phyloP scores from a whole-genome alignment of 2,888 invertebrate genomes.

The Spilarctia lutea region DNA sequence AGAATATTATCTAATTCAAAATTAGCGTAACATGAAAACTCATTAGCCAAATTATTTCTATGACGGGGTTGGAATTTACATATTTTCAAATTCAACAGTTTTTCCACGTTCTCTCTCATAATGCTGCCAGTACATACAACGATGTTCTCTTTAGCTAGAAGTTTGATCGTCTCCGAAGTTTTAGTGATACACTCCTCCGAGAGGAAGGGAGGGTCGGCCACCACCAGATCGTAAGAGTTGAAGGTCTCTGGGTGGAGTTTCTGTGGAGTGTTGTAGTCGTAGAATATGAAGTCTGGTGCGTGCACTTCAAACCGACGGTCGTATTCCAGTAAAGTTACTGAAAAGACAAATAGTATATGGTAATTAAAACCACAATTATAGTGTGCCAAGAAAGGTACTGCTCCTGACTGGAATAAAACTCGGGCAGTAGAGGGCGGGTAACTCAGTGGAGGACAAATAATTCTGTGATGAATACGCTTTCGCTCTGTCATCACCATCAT shows the following conservation, averaged over 20 bases:
- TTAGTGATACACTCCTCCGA: constrained; percentile 96
- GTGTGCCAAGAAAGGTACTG: too few relatives aligned
- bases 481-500: too few relatives aligned
- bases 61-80: constrained; percentile 93
- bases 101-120: constrained; percentile 90
- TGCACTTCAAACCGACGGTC: constrained; percentile 93
- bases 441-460: too few relatives aligned
- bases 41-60: constrained; percentile 96
- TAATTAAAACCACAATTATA: background rate
- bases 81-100: constrained; percentile 88
- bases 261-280: constrained; percentile 94
- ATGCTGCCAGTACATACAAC: constrained; percentile 95
- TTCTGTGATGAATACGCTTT: too few relatives aligned
- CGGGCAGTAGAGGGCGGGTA: too few relatives aligned
- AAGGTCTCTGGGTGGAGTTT: constrained; percentile 87
- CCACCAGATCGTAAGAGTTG: constrained; percentile 91
- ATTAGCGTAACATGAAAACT: constrained; percentile 96
- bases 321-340: constrained; percentile 93
- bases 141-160: constrained; percentile 91
- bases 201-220: constrained; percentile 98
- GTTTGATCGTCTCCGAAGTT: constrained; percentile 91
- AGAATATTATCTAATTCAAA: constrained; percentile 89
- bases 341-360: constrained; percentile 45
- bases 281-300: constrained; percentile 92
- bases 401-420: too few relatives aligned